Base-by-base conservation (phyloP, 2,888 invertebrate species). In the Drosophila infuscata region DNA sequence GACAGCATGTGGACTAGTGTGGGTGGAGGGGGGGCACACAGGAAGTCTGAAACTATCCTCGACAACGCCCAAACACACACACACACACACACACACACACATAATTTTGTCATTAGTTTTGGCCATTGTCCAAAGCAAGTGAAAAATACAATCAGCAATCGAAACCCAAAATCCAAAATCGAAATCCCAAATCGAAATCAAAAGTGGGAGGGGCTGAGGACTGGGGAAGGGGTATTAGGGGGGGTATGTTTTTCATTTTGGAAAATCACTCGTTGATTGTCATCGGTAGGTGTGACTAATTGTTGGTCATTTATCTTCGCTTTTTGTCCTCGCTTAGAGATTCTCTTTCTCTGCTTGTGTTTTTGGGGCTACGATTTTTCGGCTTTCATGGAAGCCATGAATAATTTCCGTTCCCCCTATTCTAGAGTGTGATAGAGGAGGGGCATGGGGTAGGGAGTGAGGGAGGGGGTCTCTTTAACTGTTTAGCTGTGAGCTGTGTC, bases 261-360 rank as follows among this genome's bases (percentile, higher is more conserved):
- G 80, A 72, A 88, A 85, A 88, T 90, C 83, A 80, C 78, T 84
- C 87, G 72, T 72, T 89, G 85, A 86, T 86, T 90, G 87, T 88
- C 89, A 83, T 90, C 88, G 90, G 87, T 86, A 88, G 87, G 87
- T 88, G 87, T 88, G 90, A 88, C 87, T 90, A 88, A 88, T 88
- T 88, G 87, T 80, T 90, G 90, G 80, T 79, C 87, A 90, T 88
- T 88, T 88, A 88, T 88, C 87, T 88, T 88, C 81, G 46, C 46
- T 17, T 46, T 83, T 71, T 58, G 70, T 60, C 63, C 63, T 54
- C 41, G 43, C 49, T 64, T 20, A 20, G 20, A 20, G 30, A 57
- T 29, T 29, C 46, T 48, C 43, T 29, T 56, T 36, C 11, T 56
- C 32, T 46, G 70, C 20, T 56, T 58, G 33, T 46, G 30, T 69